These are phyloP conservation scores for Heliocidaris erythrogramma DNA, from an alignment of 35 echinoderm and acorn worm species.

Conservation along the genomic window DNA sequence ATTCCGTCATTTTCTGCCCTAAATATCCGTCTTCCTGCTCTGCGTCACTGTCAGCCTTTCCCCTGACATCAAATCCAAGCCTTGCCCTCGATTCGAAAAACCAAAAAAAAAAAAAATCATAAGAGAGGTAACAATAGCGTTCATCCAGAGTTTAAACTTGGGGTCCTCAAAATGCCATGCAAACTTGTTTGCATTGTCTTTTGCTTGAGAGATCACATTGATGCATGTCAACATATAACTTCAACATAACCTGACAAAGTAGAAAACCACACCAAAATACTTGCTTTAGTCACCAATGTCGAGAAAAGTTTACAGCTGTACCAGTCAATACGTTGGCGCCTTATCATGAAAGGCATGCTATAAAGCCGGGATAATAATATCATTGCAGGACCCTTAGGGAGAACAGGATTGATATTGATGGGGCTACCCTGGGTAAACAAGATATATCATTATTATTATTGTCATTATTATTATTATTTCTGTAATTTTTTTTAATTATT, in stretches of 20 bases:
- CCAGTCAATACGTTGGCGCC: too few relatives aligned
- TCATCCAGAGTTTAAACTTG: slow-evolving; percentile 2
- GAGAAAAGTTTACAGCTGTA: neutral
- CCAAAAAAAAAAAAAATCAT: neutral
- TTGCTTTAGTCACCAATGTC: neutral
- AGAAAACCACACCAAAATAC: neutral
- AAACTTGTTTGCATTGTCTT: neutral
- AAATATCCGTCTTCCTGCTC: slow-evolving; percentile 6
- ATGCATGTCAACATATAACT: neutral
- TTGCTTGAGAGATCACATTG: neutral
- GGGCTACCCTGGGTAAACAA: too few relatives aligned
- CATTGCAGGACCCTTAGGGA: too few relatives aligned
- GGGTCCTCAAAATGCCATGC: neutral
- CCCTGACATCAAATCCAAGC: neutral
- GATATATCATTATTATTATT: too few relatives aligned
- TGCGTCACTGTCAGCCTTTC: neutral
- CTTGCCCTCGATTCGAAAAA: neutral
- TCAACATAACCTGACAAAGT: neutral
- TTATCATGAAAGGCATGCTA: too few relatives aligned
- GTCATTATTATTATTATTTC: too few relatives aligned
- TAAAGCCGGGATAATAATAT: too few relatives aligned
- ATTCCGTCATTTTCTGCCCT: slow-evolving; percentile 36
- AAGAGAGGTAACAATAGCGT: neutral
- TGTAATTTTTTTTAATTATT: too few relatives aligned
- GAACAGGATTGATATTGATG: too few relatives aligned